These are phyloP conservation scores for Anser brachyrhynchus DNA, from an alignment of 2,113 vertebrate genomes.

Conservation along the genomic window DNA sequence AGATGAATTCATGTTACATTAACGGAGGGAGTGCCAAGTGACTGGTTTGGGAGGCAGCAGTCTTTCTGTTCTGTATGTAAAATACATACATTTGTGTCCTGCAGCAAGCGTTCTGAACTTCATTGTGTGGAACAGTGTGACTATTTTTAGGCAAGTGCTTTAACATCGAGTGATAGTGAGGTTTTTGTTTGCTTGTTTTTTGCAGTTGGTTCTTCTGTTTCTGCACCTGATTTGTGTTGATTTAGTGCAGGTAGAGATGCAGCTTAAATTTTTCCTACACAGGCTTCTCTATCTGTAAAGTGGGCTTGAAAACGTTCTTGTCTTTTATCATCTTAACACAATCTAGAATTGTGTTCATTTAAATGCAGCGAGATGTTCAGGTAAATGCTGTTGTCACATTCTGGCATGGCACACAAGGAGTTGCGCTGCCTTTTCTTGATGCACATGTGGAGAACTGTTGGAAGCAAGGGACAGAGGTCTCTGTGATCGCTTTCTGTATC, in stretches of 20 bases:
- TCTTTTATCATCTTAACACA: neutral
- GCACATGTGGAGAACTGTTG: neutral
- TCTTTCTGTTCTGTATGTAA: neutral
- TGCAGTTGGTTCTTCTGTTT: neutral
- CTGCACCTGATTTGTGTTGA: neutral
- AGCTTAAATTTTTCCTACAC: neutral
- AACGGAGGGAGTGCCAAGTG: neutral
- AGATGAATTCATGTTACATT: neutral
- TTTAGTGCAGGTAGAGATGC: neutral
- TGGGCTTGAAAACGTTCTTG: neutral
- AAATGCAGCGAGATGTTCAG: neutral
- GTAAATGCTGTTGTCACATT: neutral
- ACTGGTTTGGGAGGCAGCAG: neutral
- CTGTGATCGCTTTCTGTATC: neutral
- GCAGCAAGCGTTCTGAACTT: neutral
- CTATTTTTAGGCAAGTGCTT: neutral
- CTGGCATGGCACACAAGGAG: neutral
- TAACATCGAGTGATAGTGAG: neutral
- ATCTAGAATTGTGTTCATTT: neutral
- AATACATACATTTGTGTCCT: neutral
- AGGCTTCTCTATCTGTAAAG: neutral
- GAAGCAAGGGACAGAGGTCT: neutral
- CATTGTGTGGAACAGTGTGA: neutral
- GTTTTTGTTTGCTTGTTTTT: neutral
- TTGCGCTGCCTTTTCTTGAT: accelerated